Base-by-base conservation (phyloP, 2,888 invertebrate species). In the Girardia tigrina region DNA sequence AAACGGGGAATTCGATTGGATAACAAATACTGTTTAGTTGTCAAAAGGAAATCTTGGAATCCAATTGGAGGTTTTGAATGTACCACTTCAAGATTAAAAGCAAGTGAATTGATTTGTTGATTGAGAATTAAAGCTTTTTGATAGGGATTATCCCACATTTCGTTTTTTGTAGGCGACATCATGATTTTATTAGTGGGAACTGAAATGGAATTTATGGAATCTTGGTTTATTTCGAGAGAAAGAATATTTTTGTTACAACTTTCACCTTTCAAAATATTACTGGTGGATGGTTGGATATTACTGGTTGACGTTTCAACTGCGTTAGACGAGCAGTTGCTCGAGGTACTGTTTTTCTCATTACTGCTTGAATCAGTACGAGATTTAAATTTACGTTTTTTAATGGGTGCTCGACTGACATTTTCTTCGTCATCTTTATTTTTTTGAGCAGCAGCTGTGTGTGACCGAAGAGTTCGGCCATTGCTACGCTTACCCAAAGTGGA, bases 61-160 rank as follows among this genome's bases (percentile, higher is more conserved):
- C 94, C 94, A 83, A 92, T 91, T 0, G 94, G 94, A 26, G 94
- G 92, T 84, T 94, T 92, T 0, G 94, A 94, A 81, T 92, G 91
- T 16, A 56, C 56, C n/a, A 56, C 56, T 16, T 56, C 56, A 56
- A n/a, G 56, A 56, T 56, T 56, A 56, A 56, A 56, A 2, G 56
- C 56, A 20, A 56, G 23, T 12, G 56, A 8, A 56, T 23, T 56
- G 56, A 56, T 56, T 56, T 56, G 56, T 56, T 56, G 56, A 56
- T 56, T 56, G 23, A 56, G 56, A 6, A 16, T n/a, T 56, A 56
- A 56, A 12, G 56, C 56, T 56, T 56, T 56, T 56, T 56, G 56
- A 56, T 12, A 56, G n/a, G 56, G 56, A 56, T 56, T 56, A 56
- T 56, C 56, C 56, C 56, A 56, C 56, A 56, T 56, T 56, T 56